Conservation (phyloP, 2,113 vertebrate species). For the Myrmophylax atrothorax region DNA sequence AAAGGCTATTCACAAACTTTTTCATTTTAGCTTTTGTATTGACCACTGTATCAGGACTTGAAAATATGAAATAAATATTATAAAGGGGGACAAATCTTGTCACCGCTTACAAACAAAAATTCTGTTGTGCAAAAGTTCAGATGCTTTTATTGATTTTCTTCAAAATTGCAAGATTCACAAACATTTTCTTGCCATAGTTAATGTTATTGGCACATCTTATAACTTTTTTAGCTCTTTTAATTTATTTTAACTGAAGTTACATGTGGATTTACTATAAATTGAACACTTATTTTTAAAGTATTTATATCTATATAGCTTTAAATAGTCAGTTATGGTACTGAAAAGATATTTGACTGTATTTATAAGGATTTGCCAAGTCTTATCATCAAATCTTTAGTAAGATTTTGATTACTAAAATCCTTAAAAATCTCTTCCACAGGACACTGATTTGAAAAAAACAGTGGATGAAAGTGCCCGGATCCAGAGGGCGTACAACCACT, state of each 20-base stretch:
- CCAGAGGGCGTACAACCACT: conserved; percentile 94
- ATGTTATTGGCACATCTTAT: neutral
- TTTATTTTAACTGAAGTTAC: neutral
- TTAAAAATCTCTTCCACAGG: conserved; percentile 73
- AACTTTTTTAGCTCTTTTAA: neutral
- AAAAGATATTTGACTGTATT: neutral
- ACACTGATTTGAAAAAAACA: conserved; percentile 96
- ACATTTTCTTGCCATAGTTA: neutral
- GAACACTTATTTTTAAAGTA: neutral
- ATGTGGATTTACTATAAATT: neutral
- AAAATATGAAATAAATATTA: neutral
- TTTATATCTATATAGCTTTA: neutral
- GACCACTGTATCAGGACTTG: neutral
- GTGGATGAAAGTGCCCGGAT: conserved; percentile 96
- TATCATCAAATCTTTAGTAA: neutral
- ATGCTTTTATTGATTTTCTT: neutral
- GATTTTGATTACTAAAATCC: neutral
- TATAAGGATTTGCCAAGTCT: neutral
- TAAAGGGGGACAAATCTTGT: neutral
- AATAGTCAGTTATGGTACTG: neutral
- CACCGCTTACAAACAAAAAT: neutral
- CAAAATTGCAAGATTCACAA: neutral
- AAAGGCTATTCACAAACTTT: neutral
- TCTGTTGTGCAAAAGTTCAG: neutral
- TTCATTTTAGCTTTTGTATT: neutral